Evolutionary conservation across 2,113 vertebrate genomes (phyloP).

Genomic region (Myrmecophaga tridactyla): DNA sequence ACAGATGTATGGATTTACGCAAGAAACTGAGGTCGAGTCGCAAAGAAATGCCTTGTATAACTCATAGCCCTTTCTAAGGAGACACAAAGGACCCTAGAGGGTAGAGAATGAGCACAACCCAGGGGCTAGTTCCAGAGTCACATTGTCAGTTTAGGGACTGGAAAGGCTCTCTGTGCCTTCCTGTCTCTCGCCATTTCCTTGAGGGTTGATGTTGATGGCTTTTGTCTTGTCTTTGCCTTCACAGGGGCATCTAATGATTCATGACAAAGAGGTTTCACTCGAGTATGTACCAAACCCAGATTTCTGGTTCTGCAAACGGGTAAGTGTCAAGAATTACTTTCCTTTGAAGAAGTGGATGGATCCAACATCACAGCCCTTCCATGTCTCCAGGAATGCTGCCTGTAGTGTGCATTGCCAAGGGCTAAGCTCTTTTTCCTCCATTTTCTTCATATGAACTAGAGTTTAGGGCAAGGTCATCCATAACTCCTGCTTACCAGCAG

Average conservation of each 20-base stretch:
- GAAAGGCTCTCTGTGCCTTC: constrained; percentile 73
- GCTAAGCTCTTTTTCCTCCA: neutral
- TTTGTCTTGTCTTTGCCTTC: constrained; percentile 81
- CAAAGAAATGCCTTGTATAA: constrained; percentile 65
- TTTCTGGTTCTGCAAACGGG: constrained; percentile 87
- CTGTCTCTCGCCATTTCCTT: constrained; percentile 55
- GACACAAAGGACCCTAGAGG: constrained; percentile 64
- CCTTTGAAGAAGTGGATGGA: neutral
- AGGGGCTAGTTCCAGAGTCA: constrained; percentile 67
- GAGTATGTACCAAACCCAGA: constrained; percentile 89
- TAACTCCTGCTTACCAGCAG: neutral
- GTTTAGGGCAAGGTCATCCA: neutral
- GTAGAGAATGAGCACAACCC: constrained; percentile 57
- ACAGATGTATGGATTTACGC: constrained; percentile 71
- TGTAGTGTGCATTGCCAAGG: neutral
- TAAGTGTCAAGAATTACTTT: constrained; percentile 77
- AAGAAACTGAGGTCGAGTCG: constrained; percentile 73
- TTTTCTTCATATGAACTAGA: neutral
- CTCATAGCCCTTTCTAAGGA: constrained; percentile 69
- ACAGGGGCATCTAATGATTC: constrained; percentile 94
- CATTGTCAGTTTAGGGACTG: constrained; percentile 55
- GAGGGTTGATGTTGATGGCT: constrained; percentile 37
- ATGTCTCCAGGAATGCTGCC: neutral
- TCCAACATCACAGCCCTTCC: neutral
- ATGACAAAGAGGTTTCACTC: constrained; percentile 91